Base-by-base conservation (phyloP, 2,888 invertebrate species). In the Argyresthia albistria region DNA sequence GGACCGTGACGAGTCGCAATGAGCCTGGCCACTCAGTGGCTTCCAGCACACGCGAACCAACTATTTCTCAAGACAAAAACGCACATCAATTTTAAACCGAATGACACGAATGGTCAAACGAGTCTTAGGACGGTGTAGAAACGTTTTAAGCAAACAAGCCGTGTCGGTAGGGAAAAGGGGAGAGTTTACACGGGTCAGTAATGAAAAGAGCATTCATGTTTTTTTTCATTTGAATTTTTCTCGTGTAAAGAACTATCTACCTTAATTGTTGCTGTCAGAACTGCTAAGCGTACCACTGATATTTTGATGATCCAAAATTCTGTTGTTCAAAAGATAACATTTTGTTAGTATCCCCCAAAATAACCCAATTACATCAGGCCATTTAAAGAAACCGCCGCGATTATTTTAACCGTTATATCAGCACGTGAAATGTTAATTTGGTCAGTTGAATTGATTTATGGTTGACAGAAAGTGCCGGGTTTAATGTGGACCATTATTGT, bases 1-100 rank as follows among this genome's bases (percentile, higher is more conserved):
- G 25, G 25, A 25, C 25, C 25, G 25, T 25, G 25, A 25, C 25
- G 25, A 25, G 39, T 39, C n/a, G 39, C 14, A 25, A 50, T 11
- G 50, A 12, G 11, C 10, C 42, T 25, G 42, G 12, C 35, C 10
- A 35, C 47, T 47, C 35, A 10, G 10, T 14, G 10, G 47, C 8
- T 25, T 6, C 25, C 25, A 6, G 25, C 49, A 9, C 78, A 80
- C 78, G 79, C 79, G 70, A 79, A 63, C 54, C 62, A 58, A 66
- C 75, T 61, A 78, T 78, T 77, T 76, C 76, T 80, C 69, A 72
- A 60, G 60, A 60, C n/a, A 50, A 50, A 50, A 42, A 42, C 47
- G 25, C 14, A 25, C 8, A 45, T 12, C 45, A 15, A 45, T 45
- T 45, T 15, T 12, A 42, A 42, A 11, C 42, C n/a, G 42, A n/a